A percentile compares a stretch with the other conserved stretches of the same genome.
Conservation (phyloP, 2,888 invertebrate genomes). For the Vandiemenella viatica region DNA sequence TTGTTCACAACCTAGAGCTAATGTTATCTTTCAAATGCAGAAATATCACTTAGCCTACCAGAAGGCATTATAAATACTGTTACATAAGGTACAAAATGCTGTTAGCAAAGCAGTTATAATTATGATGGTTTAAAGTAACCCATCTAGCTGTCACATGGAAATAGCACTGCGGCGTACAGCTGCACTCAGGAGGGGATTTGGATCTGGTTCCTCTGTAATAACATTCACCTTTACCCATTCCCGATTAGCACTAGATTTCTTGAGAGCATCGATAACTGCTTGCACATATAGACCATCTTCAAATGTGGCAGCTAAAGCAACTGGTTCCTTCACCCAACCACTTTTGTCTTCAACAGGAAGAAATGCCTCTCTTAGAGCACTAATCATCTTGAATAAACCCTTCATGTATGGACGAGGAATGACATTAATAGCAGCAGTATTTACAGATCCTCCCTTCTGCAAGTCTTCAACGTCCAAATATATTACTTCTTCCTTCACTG, state of each 20-base stretch:
- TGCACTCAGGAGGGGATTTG: constrained; percentile 61
- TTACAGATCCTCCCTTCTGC: constrained; percentile 34
- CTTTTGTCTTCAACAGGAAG: constrained; percentile 61
- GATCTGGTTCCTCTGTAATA: constrained; percentile 67
- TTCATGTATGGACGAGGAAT: constrained; percentile 80
- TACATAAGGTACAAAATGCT: no score
- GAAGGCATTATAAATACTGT: no score
- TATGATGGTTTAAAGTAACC: no score
- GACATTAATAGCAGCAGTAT: constrained; percentile 33
- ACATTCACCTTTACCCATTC: constrained; percentile 79
- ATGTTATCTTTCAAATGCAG: no score
- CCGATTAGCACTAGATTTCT: constrained; percentile 67
- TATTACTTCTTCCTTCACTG: constrained; percentile 53
- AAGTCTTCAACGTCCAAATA: constrained; percentile 74
- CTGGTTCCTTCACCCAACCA: constrained; percentile 84
- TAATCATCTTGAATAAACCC: constrained; percentile 76
- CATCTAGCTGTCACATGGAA: no score
- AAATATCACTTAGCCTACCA: no score
- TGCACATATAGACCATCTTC: constrained; percentile 93
- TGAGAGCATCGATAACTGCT: constrained; percentile 82
- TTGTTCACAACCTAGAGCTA: no score
- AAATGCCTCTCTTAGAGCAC: constrained; percentile 79
- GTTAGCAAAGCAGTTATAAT: no score
- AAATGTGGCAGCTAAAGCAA: constrained; percentile 78
- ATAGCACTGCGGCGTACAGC: constrained; percentile 57